Base-by-base conservation (phyloP, 2,113 vertebrate species). In the Hemiscyllium ocellatum region DNA sequence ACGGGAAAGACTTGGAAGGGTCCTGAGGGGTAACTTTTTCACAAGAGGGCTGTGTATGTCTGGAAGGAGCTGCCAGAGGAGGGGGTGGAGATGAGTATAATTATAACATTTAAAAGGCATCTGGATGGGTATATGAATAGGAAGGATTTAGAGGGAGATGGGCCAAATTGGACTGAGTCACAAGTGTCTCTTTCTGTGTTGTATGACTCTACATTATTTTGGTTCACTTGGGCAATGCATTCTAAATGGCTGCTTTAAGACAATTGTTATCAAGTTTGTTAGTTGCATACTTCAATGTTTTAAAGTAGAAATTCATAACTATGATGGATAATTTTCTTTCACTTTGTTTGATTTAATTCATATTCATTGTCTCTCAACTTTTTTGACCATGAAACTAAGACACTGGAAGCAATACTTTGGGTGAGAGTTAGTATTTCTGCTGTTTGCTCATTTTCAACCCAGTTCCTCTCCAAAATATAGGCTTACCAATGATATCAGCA, bases 401-500 rank as follows among this genome's bases (percentile, higher is more conserved):
- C n/a, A 80, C 33, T 33, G 37, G n/a, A 33, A 37, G 24, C 20
- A 42, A 17, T 94, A 66, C 65, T 69, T 6, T 2, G 26, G 42
- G 68, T 94, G 22, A 6, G n/a, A 42, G 15, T 68, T 93, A 69
- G 87, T n/a, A 17, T 42, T 93, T 94, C 52, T 65, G 87, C 52
- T 90, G 50, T 42, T 13, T 94, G 37, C 19, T 69, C 12, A 42
- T 47, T 69, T 94, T 70, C 66, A 94, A 94, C 2, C 20, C 7
- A 70, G 68, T 37, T 47, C 65, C 22, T 52, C 94, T 61, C 50
- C 13, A 20, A 24, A 19, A 94, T 61, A 76, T 95, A 96, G 96
- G 97, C 98, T 98, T 96, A 99, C 99, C 98, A 24, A 99, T 98
- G 96, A 99, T 98, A 96, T 99, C 99, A 20, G 99, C 99, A 1